phyloP scores from a whole-genome alignment of 53 echinoderm and acorn worm species.

The Astropecten irregularis region DNA sequence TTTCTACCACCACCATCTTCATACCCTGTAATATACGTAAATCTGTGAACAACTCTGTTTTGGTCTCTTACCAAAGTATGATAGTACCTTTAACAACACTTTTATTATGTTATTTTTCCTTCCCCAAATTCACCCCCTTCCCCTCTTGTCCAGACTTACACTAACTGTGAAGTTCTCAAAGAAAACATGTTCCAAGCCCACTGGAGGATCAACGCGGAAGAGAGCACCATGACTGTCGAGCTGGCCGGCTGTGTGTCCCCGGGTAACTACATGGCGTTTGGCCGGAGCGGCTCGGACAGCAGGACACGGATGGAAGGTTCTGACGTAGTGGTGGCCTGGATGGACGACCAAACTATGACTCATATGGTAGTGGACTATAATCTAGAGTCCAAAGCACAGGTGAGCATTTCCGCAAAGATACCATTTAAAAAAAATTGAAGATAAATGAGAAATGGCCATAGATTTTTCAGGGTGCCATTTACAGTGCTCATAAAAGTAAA shows the following conservation, averaged over 20 bases:
- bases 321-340: slow-evolving; percentile 73
- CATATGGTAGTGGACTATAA: slow-evolving; percentile 66
- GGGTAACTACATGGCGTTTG: slow-evolving; percentile 77
- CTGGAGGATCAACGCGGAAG: slow-evolving; percentile 47
- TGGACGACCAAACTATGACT: slow-evolving; percentile 6
- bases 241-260: slow-evolving; percentile 45
- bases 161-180: slow-evolving; percentile 63
- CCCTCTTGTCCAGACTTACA: slow-evolving; percentile 16
- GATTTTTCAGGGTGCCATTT: too few species aligned
- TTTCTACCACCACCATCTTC: too few species aligned
- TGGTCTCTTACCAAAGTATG: too few species aligned
- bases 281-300: slow-evolving; percentile 77
- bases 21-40: too few species aligned
- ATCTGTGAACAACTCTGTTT: too few species aligned
- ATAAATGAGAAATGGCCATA: too few species aligned
- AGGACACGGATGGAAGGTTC: slow-evolving; percentile 68
- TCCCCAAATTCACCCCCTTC: too few species aligned
- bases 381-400: slow-evolving; percentile 64
- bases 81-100: too few species aligned
- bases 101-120: too few species aligned
- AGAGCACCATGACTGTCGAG: slow-evolving; percentile 38
- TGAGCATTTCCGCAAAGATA: too few species aligned
- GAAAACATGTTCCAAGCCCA: slow-evolving; percentile 60
- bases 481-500: too few species aligned
- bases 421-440: too few species aligned